Percentiles rank a stretch among this genome's conserved stretches.
These are phyloP conservation scores for Dendropsophus ebraccatus DNA, from an alignment of 2,113 vertebrate species.

Conservation along the genomic window DNA sequence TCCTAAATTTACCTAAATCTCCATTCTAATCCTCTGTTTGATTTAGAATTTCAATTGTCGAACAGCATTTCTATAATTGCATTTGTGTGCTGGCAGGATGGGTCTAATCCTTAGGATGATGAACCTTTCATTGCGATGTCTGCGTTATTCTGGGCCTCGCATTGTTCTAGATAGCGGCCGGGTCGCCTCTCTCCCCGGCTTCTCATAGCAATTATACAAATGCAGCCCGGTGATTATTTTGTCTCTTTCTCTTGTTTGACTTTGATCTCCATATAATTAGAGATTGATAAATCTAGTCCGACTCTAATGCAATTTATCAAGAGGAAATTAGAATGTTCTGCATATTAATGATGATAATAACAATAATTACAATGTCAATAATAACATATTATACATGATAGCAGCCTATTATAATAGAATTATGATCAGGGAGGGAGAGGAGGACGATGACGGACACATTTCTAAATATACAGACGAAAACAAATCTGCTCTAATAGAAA, in stretches of 20 bases:
- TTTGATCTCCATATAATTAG: slow-evolving; percentile 30
- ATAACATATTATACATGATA: neutral
- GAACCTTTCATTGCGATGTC: neutral
- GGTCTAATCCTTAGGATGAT: slow-evolving; percentile 56
- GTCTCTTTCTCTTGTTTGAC: neutral
- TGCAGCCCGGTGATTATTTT: slow-evolving; percentile 21
- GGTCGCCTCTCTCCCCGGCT: neutral
- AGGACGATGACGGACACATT: too few species aligned
- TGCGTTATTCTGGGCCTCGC: neutral
- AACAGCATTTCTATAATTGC: slow-evolving; percentile 53
- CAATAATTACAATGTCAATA: slow-evolving; percentile 5
- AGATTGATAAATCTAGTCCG: neutral
- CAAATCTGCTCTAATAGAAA: neutral
- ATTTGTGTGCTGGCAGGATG: slow-evolving; percentile 40
- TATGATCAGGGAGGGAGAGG: neutral
- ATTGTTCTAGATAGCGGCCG: neutral
- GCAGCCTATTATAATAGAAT: neutral
- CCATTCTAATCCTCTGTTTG: slow-evolving; percentile 43
- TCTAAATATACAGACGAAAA: neutral
- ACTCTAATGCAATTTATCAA: neutral
- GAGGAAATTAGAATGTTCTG: slow-evolving; percentile 5
- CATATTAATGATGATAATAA: slow-evolving; percentile 16
- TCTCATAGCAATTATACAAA: slow-evolving; percentile 26
- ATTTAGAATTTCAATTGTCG: slow-evolving; percentile 34
- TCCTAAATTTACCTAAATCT: slow-evolving; percentile 58